Evolutionary conservation across 2,113 vertebrate species (phyloP), one percentile per base, ranked within the genome.

Genomic region (Albula goreensis): DNA sequence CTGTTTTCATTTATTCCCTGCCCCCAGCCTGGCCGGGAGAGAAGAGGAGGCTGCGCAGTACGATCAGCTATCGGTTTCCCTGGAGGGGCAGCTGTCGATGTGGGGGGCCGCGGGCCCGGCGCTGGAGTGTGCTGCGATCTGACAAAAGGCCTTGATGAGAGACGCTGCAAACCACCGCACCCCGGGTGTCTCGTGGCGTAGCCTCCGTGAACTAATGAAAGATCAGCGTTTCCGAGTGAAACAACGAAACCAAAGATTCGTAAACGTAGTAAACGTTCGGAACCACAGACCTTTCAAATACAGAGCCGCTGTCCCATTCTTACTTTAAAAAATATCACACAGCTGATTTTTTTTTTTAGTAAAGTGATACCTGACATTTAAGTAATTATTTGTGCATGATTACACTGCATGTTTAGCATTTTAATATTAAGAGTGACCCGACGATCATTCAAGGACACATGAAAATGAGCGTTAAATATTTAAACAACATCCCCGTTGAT

Each of bases 91-190:
- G 13, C 78, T 80, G 78, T 83, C 49, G 48, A 70, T 70, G 49
- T 49, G 22, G 5, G 56, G 49, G 49, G 31, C 85, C 85, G 15
- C 5, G 4, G 57, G 56, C 9, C 9, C 60, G 25, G 10, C 85
- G 81, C 4, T 49, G 74, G 48, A 50, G 84, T 12, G 77, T 81
- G 53, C 56, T n/a, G 48, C 5, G n/a, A 81, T 81, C n/a, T 66
- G 79, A 81, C 85, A 86, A 63, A 41, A 56, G 25, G 15, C 13
- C 48, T 81, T 86, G 79, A 81, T 70, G 85, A 81, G 79, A 51
- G 50, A 85, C n/a, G 31, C 19, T n/a, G 15, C 31, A 22, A 56
- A 41, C 22, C 13, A 25, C 19, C 51, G 11, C 56, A 80, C 77
- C 12, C 56, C 78, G 10, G 53, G 6, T 57, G 12, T n/a, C 70